Conservation (phyloP, 2,888 invertebrate species). For the Troides aeacus region DNA sequence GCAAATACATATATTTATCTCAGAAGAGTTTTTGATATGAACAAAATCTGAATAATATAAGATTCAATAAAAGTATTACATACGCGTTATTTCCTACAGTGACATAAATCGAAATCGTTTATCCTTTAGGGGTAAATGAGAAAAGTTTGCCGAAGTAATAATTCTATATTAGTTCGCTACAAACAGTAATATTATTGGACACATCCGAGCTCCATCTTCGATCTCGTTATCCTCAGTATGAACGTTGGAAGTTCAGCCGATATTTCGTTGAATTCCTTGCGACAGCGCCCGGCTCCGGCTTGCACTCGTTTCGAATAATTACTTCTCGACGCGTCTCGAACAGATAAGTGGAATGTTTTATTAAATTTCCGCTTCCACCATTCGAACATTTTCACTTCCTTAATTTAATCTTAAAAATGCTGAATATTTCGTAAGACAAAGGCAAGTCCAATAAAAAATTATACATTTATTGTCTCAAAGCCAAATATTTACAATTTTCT, state of each 20-base stretch:
- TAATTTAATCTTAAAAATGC: conserved; percentile 12
- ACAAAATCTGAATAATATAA: neutral
- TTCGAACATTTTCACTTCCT: conserved; percentile 6
- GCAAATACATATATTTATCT: too few relatives aligned
- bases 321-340: conserved; percentile 15
- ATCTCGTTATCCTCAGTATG: conserved; percentile 24
- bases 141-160: conserved; percentile 20
- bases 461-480: neutral
- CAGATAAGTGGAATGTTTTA: conserved; percentile 30
- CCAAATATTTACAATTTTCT: too few relatives aligned
- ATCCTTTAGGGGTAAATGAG: conserved; percentile 6
- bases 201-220: conserved; percentile 18
- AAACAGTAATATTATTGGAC: conserved; percentile 20
- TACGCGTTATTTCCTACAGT: neutral
- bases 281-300: conserved; percentile 7
- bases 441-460: neutral
- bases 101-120: neutral
- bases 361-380: conserved; percentile 25
- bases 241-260: neutral
- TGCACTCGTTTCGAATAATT: conserved; percentile 29
- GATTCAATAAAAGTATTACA: neutral
- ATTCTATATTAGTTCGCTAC: conserved; percentile 19
- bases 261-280: conserved; percentile 19
- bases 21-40: too few relatives aligned
- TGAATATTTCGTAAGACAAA: neutral